Evolutionary conservation across 1,140 invertebrate genomes (phyloP), one percentile per base, ranked within the genome.

Genomic region (Diuraphis noxia): DNA sequence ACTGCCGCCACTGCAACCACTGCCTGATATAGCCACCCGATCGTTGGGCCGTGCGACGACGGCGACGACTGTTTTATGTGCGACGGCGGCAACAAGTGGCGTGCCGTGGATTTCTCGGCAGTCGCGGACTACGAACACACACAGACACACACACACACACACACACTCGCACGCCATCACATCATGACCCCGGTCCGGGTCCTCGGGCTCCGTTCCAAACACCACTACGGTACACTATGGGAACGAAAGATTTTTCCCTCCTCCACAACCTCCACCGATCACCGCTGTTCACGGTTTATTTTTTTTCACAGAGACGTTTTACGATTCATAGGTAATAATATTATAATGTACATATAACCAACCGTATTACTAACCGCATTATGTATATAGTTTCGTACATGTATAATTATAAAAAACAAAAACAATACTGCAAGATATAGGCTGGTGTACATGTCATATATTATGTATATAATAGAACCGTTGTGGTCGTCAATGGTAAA

Each of bases 21-120:
- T 40, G 79, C 79, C 36, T 17, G 30, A 8, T 10, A 36, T n/a
- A 36, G 36, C 79, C 79, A 25, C 79, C 38, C 72, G 72, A 81
- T 40, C 19, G 79, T 21, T 3, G 79, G 79, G 79, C 79, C 79
- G 36, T 81, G 25, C 79, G 81, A 85, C 82, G 81, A 79, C 88
- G 41, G 63, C 63, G 38, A 23, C 52, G 49, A 87, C n/a, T 52
- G 49, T 87, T 36, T 87, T 25, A 36, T 49, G 40, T 46, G 23
- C 43, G 36, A 63, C 86, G 86, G 86, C 86, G 88, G 40, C 88
- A 90, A 90, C 88, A 91, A 91, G 89, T 91, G 89, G 89, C 89
- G 43, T 91, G 89, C 89, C 89, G 89, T 91, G 89, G 89, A 82
- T 91, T 91, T 91, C 89, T 91, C 89, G 81, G 89, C 89, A 91